Evolutionary conservation across 1,140 invertebrate species (phyloP).

Genomic region (Atta cephalotes): DNA sequence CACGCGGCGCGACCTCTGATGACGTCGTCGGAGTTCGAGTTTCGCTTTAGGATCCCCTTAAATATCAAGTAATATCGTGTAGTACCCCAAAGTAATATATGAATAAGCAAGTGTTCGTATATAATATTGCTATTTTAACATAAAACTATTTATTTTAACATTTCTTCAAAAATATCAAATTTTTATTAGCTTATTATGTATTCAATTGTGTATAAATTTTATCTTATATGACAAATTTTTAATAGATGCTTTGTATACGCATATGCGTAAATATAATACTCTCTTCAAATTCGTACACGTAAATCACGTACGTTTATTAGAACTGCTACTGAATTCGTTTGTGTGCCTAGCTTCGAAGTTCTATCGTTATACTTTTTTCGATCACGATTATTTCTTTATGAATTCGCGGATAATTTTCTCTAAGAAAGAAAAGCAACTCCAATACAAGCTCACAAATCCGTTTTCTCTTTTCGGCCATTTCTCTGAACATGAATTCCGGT

Average conservation of each 20-base stretch:
- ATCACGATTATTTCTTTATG: background rate
- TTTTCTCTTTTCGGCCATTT: conserved; percentile 26
- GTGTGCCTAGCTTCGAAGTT: background rate
- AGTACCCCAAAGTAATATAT: background rate
- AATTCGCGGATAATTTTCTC: conserved; percentile 32
- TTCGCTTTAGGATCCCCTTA: too few species aligned
- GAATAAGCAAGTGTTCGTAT: background rate
- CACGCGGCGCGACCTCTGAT: too few species aligned
- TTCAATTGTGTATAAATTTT: background rate
- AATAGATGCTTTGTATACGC: background rate
- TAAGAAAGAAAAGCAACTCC: conserved; percentile 35
- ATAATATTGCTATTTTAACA: background rate
- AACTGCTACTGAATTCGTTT: background rate
- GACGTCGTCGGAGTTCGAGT: too few species aligned
- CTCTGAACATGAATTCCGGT: conserved; percentile 20
- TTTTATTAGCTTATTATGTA: background rate
- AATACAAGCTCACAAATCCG: conserved; percentile 33
- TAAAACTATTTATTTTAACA: conserved; percentile 5
- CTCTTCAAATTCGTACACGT: background rate
- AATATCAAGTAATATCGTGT: background rate
- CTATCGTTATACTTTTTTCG: conserved; percentile 12
- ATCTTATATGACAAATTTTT: background rate
- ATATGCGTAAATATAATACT: background rate
- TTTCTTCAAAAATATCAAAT: background rate
- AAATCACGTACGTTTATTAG: background rate